These are phyloP conservation scores for Pristionchus pacificus DNA, from an alignment of 1,140 invertebrate genomes.

Conservation along the genomic window DNA sequence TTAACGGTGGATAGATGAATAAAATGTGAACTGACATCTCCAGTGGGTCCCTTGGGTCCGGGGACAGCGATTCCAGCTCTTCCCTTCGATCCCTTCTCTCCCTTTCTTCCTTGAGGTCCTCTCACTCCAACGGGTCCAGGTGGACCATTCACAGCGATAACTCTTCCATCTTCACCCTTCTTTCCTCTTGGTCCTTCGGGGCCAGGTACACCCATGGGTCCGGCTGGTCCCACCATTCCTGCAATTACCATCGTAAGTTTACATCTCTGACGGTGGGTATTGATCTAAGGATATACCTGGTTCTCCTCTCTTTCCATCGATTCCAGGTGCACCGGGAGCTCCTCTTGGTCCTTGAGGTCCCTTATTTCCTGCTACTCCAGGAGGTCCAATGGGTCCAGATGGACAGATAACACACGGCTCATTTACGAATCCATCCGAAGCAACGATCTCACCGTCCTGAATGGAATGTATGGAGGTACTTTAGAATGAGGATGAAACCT, in stretches of 20 bases:
- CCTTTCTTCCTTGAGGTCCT: slow-evolving; percentile 33
- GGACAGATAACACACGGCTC: slow-evolving; percentile 43
- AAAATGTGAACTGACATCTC: no score
- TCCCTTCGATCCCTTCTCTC: slow-evolving; percentile 37
- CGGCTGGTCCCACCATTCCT: slow-evolving; percentile 40
- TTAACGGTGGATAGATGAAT: no score
- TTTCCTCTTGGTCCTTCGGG: slow-evolving; percentile 34
- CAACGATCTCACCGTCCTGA: slow-evolving; percentile 19
- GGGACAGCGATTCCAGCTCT: slow-evolving; percentile 28
- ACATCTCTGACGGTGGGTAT: no score
- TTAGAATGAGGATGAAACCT: no score
- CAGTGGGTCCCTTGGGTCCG: slow-evolving; percentile 32
- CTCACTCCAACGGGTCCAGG: slow-evolving; percentile 31
- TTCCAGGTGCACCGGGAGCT: slow-evolving; percentile 33
- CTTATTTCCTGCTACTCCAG: slow-evolving; percentile 35
- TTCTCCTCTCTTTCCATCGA: slow-evolving; percentile 37
- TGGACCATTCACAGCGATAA: slow-evolving; percentile 30
- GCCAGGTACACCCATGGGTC: slow-evolving; percentile 34
- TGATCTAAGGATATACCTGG: no score
- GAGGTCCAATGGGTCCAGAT: slow-evolving; percentile 35
- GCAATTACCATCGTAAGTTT: no score
- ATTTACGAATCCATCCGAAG: slow-evolving; percentile 29
- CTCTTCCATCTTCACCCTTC: slow-evolving; percentile 37
- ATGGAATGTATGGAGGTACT: no score
- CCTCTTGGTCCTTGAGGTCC: slow-evolving; percentile 40